Evolutionary conservation across 1,140 invertebrate species (phyloP).

Genomic region (Scaptomyza pallida): DNA sequence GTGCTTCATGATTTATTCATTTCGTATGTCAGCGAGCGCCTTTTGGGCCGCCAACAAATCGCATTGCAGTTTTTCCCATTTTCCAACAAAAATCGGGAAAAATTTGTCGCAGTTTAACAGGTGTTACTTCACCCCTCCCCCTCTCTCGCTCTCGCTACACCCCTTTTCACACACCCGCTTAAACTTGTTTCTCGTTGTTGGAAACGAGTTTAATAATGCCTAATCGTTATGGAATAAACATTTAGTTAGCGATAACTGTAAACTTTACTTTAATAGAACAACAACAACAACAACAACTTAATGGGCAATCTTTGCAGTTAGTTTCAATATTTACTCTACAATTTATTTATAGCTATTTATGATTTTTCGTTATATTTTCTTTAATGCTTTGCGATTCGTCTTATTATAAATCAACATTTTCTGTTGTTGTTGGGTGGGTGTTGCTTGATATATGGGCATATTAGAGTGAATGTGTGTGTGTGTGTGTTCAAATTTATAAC

Average conservation of each 20-base stretch:
- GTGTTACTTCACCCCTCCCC: neutral
- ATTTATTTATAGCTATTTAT: constrained; percentile 11
- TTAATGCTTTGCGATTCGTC: constrained; percentile 5
- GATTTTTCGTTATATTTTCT: neutral
- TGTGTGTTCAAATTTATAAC: constrained; percentile 64
- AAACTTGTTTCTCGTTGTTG: constrained; percentile 32
- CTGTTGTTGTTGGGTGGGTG: constrained; percentile 30
- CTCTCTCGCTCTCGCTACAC: too few relatives aligned
- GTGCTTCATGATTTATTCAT: constrained; percentile 50
- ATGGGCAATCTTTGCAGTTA: neutral
- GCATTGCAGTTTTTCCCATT: constrained; percentile 16
- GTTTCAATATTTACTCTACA: neutral
- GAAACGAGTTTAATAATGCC: constrained; percentile 54
- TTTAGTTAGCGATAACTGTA: constrained; percentile 32
- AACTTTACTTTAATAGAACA: constrained; percentile 2
- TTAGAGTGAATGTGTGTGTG: constrained; percentile 23
- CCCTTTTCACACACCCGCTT: too few relatives aligned
- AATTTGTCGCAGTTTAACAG: constrained; percentile 4
- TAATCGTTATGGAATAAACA: constrained; percentile 4
- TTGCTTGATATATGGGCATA: constrained; percentile 56
- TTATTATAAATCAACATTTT: constrained; percentile 52
- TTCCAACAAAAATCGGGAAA: neutral
- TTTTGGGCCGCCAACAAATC: constrained; percentile 3
- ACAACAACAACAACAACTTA: neutral
- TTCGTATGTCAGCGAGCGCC: constrained; percentile 34